These are phyloP conservation scores for Echeneis naucrates DNA, from an alignment of 2,797 vertebrate genomes.

Conservation along the genomic window DNA sequence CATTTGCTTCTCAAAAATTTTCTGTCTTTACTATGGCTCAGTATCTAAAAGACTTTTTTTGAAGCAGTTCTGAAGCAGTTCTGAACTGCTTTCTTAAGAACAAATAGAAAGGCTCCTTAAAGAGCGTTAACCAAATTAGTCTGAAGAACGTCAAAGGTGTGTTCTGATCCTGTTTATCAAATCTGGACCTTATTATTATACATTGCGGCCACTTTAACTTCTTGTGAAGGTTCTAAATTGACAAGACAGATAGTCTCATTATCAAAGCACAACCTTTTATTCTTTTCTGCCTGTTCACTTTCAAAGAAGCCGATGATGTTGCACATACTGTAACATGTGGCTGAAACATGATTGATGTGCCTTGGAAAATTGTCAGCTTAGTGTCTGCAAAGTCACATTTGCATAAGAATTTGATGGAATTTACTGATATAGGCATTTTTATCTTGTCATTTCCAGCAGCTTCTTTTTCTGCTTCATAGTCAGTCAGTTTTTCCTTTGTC, in stretches of 20 bases:
- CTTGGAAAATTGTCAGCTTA: too few relatives aligned
- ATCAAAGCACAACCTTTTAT: not conserved
- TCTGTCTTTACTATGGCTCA: slow-evolving; percentile 4
- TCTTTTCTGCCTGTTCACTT: not conserved
- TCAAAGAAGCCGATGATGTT: too few relatives aligned
- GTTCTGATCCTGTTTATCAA: not conserved
- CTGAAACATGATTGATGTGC: too few relatives aligned
- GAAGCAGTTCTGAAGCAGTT: not conserved
- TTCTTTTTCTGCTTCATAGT: not conserved
- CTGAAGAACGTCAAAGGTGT: not conserved
- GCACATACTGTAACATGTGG: too few relatives aligned
- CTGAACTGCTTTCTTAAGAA: too few relatives aligned
- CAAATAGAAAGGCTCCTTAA: too few relatives aligned
- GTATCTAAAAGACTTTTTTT: slow-evolving; percentile 4
- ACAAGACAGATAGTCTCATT: not conserved
- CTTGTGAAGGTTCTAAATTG: too few relatives aligned
- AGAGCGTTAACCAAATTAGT: too few relatives aligned
- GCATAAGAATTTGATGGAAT: not conserved
- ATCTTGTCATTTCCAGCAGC: not conserved
- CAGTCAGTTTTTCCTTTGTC: not conserved
- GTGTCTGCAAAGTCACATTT: too few relatives aligned
- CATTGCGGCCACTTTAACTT: too few relatives aligned
- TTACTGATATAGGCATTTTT: not conserved
- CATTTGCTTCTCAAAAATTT: slow-evolving; percentile 1
- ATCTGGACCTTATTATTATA: not conserved